phyloP scores from a whole-genome alignment of 2,888 invertebrate genomes.

The Ophioninae sp. region DNA sequence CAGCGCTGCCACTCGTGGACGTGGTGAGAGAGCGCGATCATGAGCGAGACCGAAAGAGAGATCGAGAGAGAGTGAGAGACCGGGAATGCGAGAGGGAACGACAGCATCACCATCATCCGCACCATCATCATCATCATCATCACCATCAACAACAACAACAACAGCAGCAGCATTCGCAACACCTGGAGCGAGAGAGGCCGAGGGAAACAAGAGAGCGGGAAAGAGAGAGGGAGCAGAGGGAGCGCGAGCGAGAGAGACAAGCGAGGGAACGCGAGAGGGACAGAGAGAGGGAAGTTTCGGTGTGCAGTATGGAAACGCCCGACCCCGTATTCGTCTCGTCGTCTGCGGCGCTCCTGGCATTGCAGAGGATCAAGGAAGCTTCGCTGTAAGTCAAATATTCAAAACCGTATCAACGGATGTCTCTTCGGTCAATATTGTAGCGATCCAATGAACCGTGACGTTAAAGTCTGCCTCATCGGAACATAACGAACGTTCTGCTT shows the following conservation, averaged over 20 bases:
- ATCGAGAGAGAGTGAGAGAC: constrained; percentile 69
- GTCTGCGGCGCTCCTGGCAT: constrained; percentile 82
- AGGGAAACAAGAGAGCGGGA: constrained; percentile 70
- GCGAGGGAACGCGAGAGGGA: constrained; percentile 72
- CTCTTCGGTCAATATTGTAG: not conserved
- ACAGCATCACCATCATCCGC: constrained; percentile 35
- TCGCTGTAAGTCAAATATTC: constrained; percentile 81
- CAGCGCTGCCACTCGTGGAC: constrained; percentile 74
- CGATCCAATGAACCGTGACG: not conserved
- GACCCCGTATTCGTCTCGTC: constrained; percentile 80
- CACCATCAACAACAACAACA: constrained; percentile 53
- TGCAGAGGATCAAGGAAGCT: constrained; percentile 83
- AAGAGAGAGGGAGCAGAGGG: constrained; percentile 69
- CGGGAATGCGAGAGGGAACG: constrained; percentile 66
- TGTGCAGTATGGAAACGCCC: constrained; percentile 78
- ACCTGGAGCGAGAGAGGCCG: constrained; percentile 69
- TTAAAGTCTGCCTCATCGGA: too few relatives aligned
- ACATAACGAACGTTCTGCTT: too few relatives aligned
- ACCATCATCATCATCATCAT: constrained; percentile 67
- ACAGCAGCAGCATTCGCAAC: constrained; percentile 66
- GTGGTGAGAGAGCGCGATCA: constrained; percentile 74
- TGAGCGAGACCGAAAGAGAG: constrained; percentile 68
- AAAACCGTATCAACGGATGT: too few relatives aligned
- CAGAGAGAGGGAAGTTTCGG: constrained; percentile 73
- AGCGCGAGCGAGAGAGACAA: constrained; percentile 66